Evolutionary conservation across 2,113 vertebrate species (phyloP).

Genomic region (Merops nubicus): DNA sequence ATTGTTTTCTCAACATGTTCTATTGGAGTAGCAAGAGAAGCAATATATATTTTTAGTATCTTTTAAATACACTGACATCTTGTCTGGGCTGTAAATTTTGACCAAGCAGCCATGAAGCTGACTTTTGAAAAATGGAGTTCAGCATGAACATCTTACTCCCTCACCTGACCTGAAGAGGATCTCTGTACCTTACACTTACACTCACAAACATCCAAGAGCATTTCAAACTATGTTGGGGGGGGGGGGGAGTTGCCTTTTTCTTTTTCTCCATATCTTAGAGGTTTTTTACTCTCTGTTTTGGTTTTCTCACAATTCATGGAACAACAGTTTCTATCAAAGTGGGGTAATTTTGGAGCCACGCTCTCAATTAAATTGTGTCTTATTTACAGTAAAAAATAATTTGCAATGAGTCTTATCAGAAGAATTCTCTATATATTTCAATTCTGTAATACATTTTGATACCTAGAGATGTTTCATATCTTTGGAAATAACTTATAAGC

Average conservation of each 20-base stretch:
- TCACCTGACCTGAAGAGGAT: not conserved
- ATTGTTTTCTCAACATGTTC: not conserved
- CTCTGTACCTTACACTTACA: not conserved
- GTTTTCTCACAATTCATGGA: not conserved
- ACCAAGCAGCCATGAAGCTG: not conserved
- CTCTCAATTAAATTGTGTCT: not conserved
- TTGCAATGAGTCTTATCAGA: not conserved
- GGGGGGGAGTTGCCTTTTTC: no score
- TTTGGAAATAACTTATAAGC: not conserved
- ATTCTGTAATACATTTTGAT: not conserved
- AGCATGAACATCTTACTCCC: not conserved
- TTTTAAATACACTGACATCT: not conserved
- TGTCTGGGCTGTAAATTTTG: not conserved
- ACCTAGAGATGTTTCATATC: not conserved
- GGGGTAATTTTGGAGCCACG: not conserved
- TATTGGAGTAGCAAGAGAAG: not conserved
- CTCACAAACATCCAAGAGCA: not conserved
- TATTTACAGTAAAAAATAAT: not conserved
- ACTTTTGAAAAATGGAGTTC: not conserved
- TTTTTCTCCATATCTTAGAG: fast-evolving
- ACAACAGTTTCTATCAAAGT: not conserved
- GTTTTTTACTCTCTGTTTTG: not conserved
- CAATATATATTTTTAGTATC: not conserved
- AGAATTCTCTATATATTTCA: not conserved
- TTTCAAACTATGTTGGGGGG: not conserved